Percentiles rank a stretch among this genome's conserved stretches.
Evolutionary conservation across 2,888 invertebrate genomes (phyloP).

Genomic region (Syritta pipiens): DNA sequence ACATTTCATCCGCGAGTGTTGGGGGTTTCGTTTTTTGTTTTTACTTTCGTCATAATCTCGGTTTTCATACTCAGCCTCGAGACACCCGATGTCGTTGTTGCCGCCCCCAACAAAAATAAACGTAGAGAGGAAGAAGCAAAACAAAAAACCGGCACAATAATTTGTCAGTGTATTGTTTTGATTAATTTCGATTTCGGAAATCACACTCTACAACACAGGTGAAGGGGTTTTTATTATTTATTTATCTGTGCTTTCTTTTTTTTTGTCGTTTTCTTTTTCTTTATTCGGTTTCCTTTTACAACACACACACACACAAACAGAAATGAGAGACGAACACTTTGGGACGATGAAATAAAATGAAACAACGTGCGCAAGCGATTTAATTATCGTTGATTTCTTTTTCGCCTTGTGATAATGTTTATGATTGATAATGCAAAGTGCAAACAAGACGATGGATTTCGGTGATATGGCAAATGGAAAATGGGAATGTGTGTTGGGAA

Average conservation of each 20-base stretch:
- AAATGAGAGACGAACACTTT: too few relatives aligned
- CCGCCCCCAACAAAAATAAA: not conserved
- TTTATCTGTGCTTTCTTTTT: constrained; percentile 19
- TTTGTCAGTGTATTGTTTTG: constrained; percentile 52
- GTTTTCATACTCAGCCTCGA: too few relatives aligned
- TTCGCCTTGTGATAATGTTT: constrained; percentile 38
- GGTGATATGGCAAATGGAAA: not conserved
- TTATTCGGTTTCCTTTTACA: not conserved
- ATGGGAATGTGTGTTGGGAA: not conserved
- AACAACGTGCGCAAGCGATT: constrained; percentile 54
- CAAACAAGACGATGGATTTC: constrained; percentile 9
- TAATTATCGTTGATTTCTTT: constrained; percentile 40
- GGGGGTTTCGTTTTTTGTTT: constrained; percentile 12
- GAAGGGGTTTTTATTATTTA: constrained; percentile 40
- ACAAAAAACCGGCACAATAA: constrained; percentile 46
- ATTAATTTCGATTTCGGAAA: constrained; percentile 37
- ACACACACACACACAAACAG: too few relatives aligned
- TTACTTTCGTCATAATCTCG: not conserved
- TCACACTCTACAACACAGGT: constrained; percentile 54
- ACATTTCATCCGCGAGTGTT: constrained; percentile 32
- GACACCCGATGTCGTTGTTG: too few relatives aligned
- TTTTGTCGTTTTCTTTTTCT: not conserved
- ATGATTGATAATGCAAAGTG: constrained; percentile 46
- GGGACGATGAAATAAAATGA: too few relatives aligned
- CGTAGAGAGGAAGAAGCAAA: constrained; percentile 27